These are phyloP conservation scores for Phortica okadai DNA, from an alignment of 2,888 invertebrate species.

Conservation along the genomic window DNA sequence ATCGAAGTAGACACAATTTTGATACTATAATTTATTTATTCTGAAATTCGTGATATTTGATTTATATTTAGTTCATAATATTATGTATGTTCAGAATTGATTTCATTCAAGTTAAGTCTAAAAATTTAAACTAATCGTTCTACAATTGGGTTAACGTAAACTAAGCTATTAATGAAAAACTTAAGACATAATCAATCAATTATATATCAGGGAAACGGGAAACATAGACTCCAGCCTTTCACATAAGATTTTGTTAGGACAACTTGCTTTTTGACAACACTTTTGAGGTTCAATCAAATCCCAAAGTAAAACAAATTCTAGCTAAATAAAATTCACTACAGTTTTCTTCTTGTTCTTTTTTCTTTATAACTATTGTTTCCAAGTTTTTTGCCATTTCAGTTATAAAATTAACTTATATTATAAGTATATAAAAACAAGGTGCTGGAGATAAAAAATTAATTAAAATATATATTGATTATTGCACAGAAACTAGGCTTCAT, in stretches of 20 bases:
- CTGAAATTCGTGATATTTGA: constrained; percentile 25
- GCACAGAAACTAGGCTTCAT: constrained; percentile 24
- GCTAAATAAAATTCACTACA: constrained; percentile 29
- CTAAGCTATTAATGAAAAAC: constrained; percentile 20
- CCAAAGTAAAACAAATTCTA: background rate
- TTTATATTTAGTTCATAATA: constrained; percentile 25
- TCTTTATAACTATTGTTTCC: constrained; percentile 3
- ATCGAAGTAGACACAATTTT: no score
- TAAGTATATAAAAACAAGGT: no score
- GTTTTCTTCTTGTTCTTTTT: constrained; percentile 10
- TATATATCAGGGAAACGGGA: background rate
- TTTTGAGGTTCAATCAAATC: no score
- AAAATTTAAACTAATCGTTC: constrained; percentile 25
- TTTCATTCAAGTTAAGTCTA: constrained; percentile 21
- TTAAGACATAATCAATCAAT: background rate
- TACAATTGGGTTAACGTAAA: constrained; percentile 10
- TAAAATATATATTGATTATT: constrained; percentile 5
- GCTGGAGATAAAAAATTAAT: no score
- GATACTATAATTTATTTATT: constrained; percentile 19
- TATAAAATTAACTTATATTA: background rate
- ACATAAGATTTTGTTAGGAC: constrained; percentile 7
- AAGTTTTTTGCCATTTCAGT: background rate
- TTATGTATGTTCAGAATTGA: constrained; percentile 23
- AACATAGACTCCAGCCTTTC: background rate
- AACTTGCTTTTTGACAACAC: background rate